Evolutionary conservation across 2,888 invertebrate genomes (phyloP), one percentile per base, ranked within the genome.

Genomic region (Dione juno): DNA sequence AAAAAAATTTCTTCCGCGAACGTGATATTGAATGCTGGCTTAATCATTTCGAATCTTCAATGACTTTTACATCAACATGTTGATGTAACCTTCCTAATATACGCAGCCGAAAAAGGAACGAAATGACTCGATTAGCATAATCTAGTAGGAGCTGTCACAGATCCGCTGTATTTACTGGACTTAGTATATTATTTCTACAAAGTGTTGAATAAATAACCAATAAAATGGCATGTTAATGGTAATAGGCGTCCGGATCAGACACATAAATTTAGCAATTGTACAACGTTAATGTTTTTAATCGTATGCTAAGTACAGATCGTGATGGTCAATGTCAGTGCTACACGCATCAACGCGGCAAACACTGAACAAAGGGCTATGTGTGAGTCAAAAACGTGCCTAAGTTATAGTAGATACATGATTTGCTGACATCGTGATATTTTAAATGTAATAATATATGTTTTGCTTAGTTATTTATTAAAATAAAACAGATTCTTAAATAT

Each of bases 111-210:
- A 87, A 88, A 88, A 83, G 89, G 89, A 81, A 86, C 87, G 83
- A 87, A 88, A 84, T 84, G 80, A 66, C 81, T 79, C 65, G 45
- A 89, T 92, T 90, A 84, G 82, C 89, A 90, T 91, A 89, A 86
- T 82, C 80, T 77, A 79, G 79, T 78, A 79, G 75, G 72, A 80
- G 78, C 78, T 80, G 83, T 84, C 86, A 84, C 82, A 80, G 81
- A 77, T 79, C 82, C 82, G 77, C 85, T 88, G 83, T 87, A 85
- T 86, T 85, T 82, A 86, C 84, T 81, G 78, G 75, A 74, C 75
- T 79, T 76, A 81, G 80, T 79, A 75, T 81, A 84, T 67, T 40
- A 67, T 57, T 28, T 21, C n/a, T 43, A 14, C 16, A 43, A 7
- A 16, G 45, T n/a, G n/a, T 80, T 81, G 85, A 82, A 89, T 90